Evolutionary conservation across 2,888 invertebrate genomes (phyloP), one percentile per base, ranked within the genome.

Genomic region (Esperia sulphurella): DNA sequence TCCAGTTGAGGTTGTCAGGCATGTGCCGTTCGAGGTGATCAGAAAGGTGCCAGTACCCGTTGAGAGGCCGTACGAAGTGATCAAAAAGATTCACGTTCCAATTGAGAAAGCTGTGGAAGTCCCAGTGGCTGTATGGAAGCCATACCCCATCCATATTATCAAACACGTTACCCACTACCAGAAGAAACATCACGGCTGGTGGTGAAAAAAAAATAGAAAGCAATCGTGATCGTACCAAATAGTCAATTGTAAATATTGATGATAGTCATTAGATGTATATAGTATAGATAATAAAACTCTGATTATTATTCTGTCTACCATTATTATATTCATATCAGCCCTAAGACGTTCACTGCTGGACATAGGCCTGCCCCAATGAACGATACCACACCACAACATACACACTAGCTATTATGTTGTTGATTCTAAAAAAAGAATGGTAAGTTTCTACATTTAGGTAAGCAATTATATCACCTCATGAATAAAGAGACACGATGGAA

Each of bases 121-220:
- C 3, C 88, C 80, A 45, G 82, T 83, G n/a, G 60, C 81, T 7
- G 77, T 88, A 8, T 88, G 87, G 87, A 86, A 89, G 69, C 87
- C 89, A 0, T 79, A 83, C 68, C 89, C 87, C 0, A 68, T 89
- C 48, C 88, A 89, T 61, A 83, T 89, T 68, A 86, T 88, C 70
- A 89, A 89, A 56, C 89, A 89, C 69, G 77, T 89, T 43, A 88
- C 87, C 53, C 89, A 89, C 63, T 87, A 88, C 76, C 76, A 87
- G 61, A 85, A 87, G 74, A 87, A 88, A 74, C 79, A 75, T 68
- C 81, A 83, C 66, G 83, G 87, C 65, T 87, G 88, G 84, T 88
- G 63, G 39, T 46, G 53, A 21, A 2, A 2, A 21, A 2, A 2
- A 5, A 2, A 5, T 21, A 5, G 21, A 53, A 54, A 58, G 49